A percentile compares a stretch with the other conserved stretches of the same genome.
phyloP scores from a whole-genome alignment of 2,797 vertebrate genomes.

The Coregonus sp. region DNA sequence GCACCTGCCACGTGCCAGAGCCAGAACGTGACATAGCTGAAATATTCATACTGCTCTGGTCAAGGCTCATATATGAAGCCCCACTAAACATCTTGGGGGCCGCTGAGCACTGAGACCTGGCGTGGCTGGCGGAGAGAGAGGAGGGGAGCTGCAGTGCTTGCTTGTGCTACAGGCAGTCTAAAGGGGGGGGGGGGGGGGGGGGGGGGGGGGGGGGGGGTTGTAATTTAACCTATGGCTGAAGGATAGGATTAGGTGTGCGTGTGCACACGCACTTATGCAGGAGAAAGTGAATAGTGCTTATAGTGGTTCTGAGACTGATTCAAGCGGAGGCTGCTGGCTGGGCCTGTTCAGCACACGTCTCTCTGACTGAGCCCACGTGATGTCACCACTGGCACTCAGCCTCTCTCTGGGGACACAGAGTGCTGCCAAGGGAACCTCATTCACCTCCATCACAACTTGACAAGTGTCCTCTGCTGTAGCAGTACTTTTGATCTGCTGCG shows the following conservation, averaged over 20 bases:
- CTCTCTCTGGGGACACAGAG: not conserved
- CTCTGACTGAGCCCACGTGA: constrained; percentile 8
- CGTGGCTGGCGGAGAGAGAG: constrained; percentile 39
- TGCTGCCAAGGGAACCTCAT: not conserved
- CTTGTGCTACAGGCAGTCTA: not conserved
- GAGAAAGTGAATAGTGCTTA: not conserved
- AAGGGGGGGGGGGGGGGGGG: not conserved
- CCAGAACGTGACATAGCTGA: constrained; percentile 17
- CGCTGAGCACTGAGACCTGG: not conserved
- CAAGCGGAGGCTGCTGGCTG: not conserved
- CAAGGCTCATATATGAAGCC: constrained; percentile 64
- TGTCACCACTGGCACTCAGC: not conserved
- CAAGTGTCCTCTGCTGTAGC: not conserved
- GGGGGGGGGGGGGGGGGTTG: not conserved
- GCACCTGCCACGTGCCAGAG: constrained; percentile 20
- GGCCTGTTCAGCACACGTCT: constrained; percentile 54
- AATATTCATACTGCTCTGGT: constrained; percentile 62
- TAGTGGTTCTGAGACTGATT: not conserved
- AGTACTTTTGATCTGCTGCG: not conserved
- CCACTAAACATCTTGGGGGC: constrained; percentile 51
- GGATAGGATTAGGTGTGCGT: constrained; percentile 20
- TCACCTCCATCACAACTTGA: not conserved
- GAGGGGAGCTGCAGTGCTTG: not conserved
- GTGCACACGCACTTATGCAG: not conserved
- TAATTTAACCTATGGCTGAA: not conserved